Base-by-base conservation (phyloP, 2,113 vertebrate genomes). In the Sinocyclocheilus grahami region DNA sequence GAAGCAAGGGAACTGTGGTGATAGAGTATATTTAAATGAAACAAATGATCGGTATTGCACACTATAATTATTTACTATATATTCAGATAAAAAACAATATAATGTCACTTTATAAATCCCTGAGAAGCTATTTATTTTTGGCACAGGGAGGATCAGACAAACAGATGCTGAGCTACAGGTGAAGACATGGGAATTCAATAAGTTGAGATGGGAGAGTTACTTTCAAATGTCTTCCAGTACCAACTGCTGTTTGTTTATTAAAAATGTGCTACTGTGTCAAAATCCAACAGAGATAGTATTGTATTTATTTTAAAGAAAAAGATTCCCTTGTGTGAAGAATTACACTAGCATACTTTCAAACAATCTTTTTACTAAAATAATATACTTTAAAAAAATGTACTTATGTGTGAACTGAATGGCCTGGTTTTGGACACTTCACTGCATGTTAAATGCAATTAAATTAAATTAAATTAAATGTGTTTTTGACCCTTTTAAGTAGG, bases 1-100 rank as follows among this genome's bases (percentile, higher is more conserved):
- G 88, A 85, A 8, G 39, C 51, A 8, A 69, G 71, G 4, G 76
- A 53, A 60, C 30, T 42, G 63, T 87, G 27, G 12, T n/a, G 51
- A 55, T 55, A 13, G 27, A 78, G 16, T 55, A 20, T 33, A 18
- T 78, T 58, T 22, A 78, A 78, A 78, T 22, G 1, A 77, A 77
- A 55, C 3, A 4, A 30, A 33, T 77, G n/a, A 30, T 16, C 3
- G 0, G 24, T 33, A 55, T 55, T 78, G 48, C 14, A 77, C 48
- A 77, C 24, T 53, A 0, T 33, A 69, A 33, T 69, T 33, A 69
- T 16, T 69, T 30, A 69, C 6, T 69, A 30, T 30, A 69, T 30
- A 71, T 71, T 37, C 9, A 71, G 67, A 71, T 71, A 16, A 16
- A 71, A 11, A 39, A 37, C 18, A 71, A 39, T 71, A 71, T 71